Conservation (phyloP, 2,113 vertebrate species). For the Hemicordylus capensis region DNA sequence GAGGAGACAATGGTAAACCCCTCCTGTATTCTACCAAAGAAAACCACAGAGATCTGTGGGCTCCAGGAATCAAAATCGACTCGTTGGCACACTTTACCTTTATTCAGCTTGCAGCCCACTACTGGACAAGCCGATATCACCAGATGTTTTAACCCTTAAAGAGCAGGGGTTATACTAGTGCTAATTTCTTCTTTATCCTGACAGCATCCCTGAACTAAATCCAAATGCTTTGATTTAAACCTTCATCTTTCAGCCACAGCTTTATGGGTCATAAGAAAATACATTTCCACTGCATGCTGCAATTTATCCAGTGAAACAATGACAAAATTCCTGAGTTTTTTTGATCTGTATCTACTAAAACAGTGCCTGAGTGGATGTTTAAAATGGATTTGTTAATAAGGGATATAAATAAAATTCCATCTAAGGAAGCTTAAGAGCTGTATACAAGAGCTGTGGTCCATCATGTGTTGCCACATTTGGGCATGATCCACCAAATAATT, state of each 20-base stretch:
- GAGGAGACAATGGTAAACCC: too few species aligned
- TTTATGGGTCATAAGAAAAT: neutral
- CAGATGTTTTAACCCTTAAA: too few species aligned
- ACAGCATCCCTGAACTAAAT: neutral
- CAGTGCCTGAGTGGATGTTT: slow-evolving; percentile 34
- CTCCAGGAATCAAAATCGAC: too few species aligned
- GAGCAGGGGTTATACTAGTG: too few species aligned
- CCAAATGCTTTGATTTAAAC: neutral
- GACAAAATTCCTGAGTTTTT: slow-evolving; percentile 30
- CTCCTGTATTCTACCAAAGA: too few species aligned
- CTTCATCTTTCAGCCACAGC: neutral
- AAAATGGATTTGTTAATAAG: slow-evolving; percentile 24
- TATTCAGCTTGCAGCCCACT: too few species aligned
- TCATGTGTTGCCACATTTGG: neutral
- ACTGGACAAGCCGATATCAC: too few species aligned
- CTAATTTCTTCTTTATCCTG: neutral
- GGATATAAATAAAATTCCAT: slow-evolving; percentile 20
- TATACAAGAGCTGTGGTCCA: neutral
- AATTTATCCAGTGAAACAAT: neutral
- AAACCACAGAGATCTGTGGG: too few species aligned
- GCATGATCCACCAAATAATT: too few species aligned
- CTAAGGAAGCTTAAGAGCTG: neutral
- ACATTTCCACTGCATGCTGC: neutral
- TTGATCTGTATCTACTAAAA: slow-evolving; percentile 37
- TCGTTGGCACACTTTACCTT: too few species aligned